Evolutionary conservation across 2,797 vertebrate species (phyloP).

Genomic region (Sciurus carolinensis): DNA sequence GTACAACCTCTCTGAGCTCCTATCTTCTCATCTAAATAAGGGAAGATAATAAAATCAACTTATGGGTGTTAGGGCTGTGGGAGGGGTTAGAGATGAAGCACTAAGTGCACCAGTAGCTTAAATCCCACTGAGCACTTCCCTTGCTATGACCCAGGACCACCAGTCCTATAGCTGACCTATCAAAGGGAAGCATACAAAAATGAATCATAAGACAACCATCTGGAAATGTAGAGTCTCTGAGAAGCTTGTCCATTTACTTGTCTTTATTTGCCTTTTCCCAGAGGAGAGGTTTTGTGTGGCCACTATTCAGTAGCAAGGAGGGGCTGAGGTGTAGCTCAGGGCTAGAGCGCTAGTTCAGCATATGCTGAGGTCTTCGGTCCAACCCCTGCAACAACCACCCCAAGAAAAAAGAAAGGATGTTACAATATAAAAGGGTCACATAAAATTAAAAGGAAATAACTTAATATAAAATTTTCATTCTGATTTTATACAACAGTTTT

Average conservation of each 20-base stretch:
- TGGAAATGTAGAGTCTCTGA: neutral
- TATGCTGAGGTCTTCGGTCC: neutral
- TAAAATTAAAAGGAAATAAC: constrained; percentile 42
- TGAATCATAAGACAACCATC: neutral
- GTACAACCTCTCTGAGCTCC: neutral
- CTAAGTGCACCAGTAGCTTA: neutral
- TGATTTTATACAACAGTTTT: neutral
- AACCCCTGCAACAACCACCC: neutral
- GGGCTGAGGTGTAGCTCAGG: neutral
- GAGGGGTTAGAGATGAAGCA: neutral
- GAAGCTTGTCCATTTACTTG: neutral
- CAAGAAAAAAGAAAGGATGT: neutral
- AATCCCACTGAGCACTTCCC: neutral
- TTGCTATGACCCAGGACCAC: neutral
- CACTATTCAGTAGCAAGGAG: neutral
- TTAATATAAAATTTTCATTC: constrained; percentile 24
- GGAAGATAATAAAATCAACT: neutral
- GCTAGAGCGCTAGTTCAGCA: neutral
- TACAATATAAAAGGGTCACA: constrained; percentile 16
- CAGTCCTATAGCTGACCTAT: neutral
- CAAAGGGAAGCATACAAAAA: neutral
- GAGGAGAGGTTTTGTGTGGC: neutral
- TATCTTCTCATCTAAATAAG: neutral
- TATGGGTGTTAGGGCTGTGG: neutral
- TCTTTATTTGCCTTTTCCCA: neutral